Base-by-base conservation (phyloP, 1,140 invertebrate genomes). In the Atta colombica region DNA sequence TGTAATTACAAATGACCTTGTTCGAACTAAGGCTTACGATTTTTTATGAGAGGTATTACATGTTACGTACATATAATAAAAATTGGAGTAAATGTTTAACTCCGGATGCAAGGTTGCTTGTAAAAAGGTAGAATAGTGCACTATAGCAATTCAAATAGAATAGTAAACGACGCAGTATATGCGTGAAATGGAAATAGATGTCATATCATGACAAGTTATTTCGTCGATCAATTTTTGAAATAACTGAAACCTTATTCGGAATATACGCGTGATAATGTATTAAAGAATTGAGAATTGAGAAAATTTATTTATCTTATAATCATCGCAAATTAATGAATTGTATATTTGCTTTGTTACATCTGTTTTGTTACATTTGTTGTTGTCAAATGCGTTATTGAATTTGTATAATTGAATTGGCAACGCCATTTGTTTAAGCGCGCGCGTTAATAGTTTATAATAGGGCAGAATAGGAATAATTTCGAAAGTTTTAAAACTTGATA, bases 71-170 rank as follows among this genome's bases (percentile, higher is more conserved):
- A 91, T 90, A 89, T 88, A 90, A 92, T 92, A 89, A 90, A 89
- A 89, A 90, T 89, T 87, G 90, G 88, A 91, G 86, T 89, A 88
- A 88, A 92, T 89, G 86, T 92, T 93, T 88, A 90, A 91, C 85
- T 93, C 92, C 91, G 93, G 92, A 94, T 94, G 93, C 93, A 94
- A 94, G 91, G 88, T 94, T 94, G 93, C 92, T 94, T 94, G 89
- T 89, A 89, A 92, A 91, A 86, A 71, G 89, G 31, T 91, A 89
- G 81, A 91, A 77, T 93, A 90, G 87, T 75, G 49, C 31, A 35
- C 31, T 35, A 35, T 35, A 35, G 60, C 80, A 74, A 84, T 75
- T 84, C 16, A 72, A 78, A 21, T 61, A 82, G 87, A 69, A 45
- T 77, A 88, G 35, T 90, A 65, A 90, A 51, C 53, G 60, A 78